Conservation (phyloP, 2,888 invertebrate species). For the Orthosia incerta region DNA sequence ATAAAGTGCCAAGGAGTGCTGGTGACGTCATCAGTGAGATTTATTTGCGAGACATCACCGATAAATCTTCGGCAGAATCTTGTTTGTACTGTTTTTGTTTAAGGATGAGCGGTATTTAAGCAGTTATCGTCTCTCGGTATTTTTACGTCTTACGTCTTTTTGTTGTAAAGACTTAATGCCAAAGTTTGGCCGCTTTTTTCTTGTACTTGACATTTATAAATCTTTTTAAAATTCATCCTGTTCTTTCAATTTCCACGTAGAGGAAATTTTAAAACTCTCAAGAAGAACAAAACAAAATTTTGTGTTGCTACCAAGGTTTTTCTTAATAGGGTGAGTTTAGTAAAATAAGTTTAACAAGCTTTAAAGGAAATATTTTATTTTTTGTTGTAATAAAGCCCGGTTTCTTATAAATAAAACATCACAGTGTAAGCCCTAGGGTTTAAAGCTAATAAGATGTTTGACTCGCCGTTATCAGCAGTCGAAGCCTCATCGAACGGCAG, state of each 20-base stretch:
- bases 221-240: conserved; percentile 6
- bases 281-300: not conserved
- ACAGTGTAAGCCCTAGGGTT: not conserved
- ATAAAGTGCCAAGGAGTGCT: conserved; percentile 55
- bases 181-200: conserved; percentile 3
- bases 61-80: conserved; percentile 43
- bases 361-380: not conserved
- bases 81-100: conserved; percentile 26
- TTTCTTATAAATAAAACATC: conserved; percentile 1
- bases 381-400: not conserved
- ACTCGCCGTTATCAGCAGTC: conserved; percentile 1
- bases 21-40: conserved; percentile 43
- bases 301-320: not conserved
- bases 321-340: not conserved
- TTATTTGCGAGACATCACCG: conserved; percentile 34
- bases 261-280: not conserved
- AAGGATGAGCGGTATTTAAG: conserved; percentile 25
- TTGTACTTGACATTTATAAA: conserved; percentile 29
- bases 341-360: not conserved
- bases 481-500: conserved; percentile 9
- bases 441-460: conserved; percentile 10
- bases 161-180: conserved; percentile 14
- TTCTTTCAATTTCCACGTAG: not conserved
- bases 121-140: conserved; percentile 11
- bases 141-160: conserved; percentile 39